Base-by-base conservation (phyloP, 2,113 vertebrate species). In the Morone saxatilis region DNA sequence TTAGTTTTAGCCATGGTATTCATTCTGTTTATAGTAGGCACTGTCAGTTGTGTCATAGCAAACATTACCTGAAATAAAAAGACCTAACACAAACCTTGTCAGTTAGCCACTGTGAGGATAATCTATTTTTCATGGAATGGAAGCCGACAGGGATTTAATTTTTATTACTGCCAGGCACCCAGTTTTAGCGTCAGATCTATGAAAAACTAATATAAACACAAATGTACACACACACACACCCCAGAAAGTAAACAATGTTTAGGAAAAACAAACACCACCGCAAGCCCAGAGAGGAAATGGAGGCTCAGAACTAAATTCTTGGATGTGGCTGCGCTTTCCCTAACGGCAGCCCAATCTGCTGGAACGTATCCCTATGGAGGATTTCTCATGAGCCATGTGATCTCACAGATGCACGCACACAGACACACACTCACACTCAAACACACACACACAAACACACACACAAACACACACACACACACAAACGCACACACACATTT, bases 241-340 rank as follows among this genome's bases (percentile, higher is more conserved):
- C 22, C 14, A 36, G 38, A 90, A 93, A 93, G 86, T 88, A 93
- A 94, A 94, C 91, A 94, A 88, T 87, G 81, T 90, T 92, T 84
- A 86, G 83, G 45, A 71, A 93, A 94, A 94, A 95, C 88, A 94
- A 95, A 94, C 91, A 90, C 79, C 71, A 71, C 76, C 60, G 19
- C 56, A 47, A 84, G 86, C 86, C 77, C 71, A 77, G 74, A 65
- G 89, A 88, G 92, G 84, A 93, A 92, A 89, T 85, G 31, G 47
- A 89, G 87, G 89, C 89, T 92, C 70, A 87, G 78, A 88, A 91
- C 80, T 93, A 89, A 91, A 94, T 91, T 90, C 87, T 90, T 90
- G 90, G 89, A 94, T 92, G 87, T 88, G 80, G 84, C 38, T 47
- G 73, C n/a, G 72, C 84, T 83, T 91, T 90, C 86, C 89, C 91